Evolutionary conservation across 2,888 invertebrate genomes (phyloP), one percentile per base, ranked within the genome.

Genomic region (Monoplex corrugatus): DNA sequence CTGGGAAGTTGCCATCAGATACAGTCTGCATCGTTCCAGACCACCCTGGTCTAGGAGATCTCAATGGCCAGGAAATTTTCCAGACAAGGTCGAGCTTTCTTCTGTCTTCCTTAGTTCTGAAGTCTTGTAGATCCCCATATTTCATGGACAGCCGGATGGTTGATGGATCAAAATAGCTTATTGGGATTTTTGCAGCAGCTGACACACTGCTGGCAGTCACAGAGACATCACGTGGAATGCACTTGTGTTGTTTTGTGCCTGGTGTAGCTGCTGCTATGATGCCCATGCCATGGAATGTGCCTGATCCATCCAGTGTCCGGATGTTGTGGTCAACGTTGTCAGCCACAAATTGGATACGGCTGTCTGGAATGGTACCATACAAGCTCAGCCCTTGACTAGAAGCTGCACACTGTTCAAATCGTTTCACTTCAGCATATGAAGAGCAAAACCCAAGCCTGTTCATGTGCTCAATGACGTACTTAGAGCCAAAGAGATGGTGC

Each of bases 11-110:
- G 19, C 90, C 92, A 3, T 88, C 82, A 35, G 63, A 82, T 2
- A 91, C 50, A 45, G 45, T 82, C 88, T 93, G 92, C 93, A 92
- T 93, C 19, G 89, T 50, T 5, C 92, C 92, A 32, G 91, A 90
- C 92, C 93, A 93, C 8, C 68, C 87, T 63, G 91, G 92, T 16
- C 83, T 83, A 35, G 87, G 87, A 32, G 88, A 68, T 8, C 75
- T 50, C 32, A 91, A 38, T 19, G 89, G 75, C 90, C 91, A 91
- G 2, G 50, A 44, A 0, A 78, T 23, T 57, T 78, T 85, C 89
- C 89, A 89, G 6, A 89, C 43, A 2, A 89, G 45, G 38, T 89
- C 89, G 0, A 86, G 35, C 6, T 85, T 28, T 23, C 44, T 38
- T 13, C 43, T 86, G 5, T 13, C 5, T 23, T 85, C 78, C 35